Base-by-base conservation (phyloP, 2,888 invertebrate genomes). In the Nymphalis c-album region DNA sequence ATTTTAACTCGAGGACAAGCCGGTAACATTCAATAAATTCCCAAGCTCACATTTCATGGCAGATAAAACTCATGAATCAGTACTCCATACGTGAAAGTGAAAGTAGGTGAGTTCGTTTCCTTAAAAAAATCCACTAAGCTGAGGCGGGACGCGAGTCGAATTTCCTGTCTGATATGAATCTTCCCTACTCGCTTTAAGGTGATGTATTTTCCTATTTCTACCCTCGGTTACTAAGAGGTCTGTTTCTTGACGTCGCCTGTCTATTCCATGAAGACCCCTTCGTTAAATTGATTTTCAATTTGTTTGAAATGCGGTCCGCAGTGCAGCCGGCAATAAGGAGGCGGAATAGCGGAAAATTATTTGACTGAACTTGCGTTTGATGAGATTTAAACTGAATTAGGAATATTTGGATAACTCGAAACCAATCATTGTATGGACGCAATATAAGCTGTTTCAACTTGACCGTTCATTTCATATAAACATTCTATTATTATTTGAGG, bases 31-130 rank as follows among this genome's bases (percentile, higher is more conserved):
- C 87, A 90, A 91, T 77, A 78, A 77, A 78, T 90, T 88, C 83
- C 84, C 77, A 81, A 81, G 81, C 82, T 80, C 85, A 87, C 88
- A 90, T 91, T 92, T 90, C 86, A 90, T 85, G 88, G 85, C 77
- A 89, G 91, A 92, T 91, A 91, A 91, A 90, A 83, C 88, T 88
- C 91, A 91, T 91, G 91, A 91, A 91, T 91, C 91, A 91, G 85
- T 77, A 85, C 85, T 88, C 86, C 88, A 86, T 89, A 90, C 85
- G 90, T 82, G 85, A 85, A 85, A 87, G 80, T 80, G 84, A 85
- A 85, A 85, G 82, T 79, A 85, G 84, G 86, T 85, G 78, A 81
- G 82, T 86, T 85, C 83, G 82, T 85, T 87, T 85, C 83, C 82
- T 83, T 78, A 86, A 89, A 91, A 40, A 91, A 90, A 88, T 87